Evolutionary conservation across 2,888 invertebrate genomes (phyloP), one percentile per base, ranked within the genome.

Genomic region (Cacoxenus indagator): DNA sequence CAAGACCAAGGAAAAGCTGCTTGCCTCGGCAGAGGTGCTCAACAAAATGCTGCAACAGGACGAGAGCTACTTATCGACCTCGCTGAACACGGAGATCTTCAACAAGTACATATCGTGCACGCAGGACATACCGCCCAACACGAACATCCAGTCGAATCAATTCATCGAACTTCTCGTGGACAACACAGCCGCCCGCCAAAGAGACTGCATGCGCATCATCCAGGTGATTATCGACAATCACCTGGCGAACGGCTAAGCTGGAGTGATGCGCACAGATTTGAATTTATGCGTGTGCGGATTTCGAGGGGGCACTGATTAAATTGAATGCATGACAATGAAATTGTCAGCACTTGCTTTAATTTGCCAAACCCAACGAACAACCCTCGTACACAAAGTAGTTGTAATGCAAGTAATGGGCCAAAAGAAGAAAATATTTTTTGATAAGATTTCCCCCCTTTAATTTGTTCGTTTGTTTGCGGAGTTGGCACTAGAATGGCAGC

Each of bases 51-150:
- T 85, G 73, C 81, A 85, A 67, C 82, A 79, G 46, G 83, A 83
- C 43, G 84, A 84, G 69, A 78, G 74, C 69, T 86, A 82, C 69
- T 75, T 85, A 74, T 82, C 86, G 68, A 86, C 82, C 43, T 87
- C 87, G 1, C 55, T 87, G 37, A 87, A 88, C 69, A 80, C 84
- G 67, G 84, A 86, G 65, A 86, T 87, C 27, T 87, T 84, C 57
- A 85, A 87, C 70, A 85, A 85, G 68, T 87, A 88, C 78, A 85
- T 86, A 74, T 84, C 85, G 59, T 87, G 87, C 73, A 85, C 85
- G 1, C 86, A 87, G 75, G 84, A 87, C 67, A 83, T 86, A 72
- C 85, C 87, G 72, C 86, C 87, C 70, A 86, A 82, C 69, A 85
- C 86, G 59, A 84, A 80, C 69, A 83, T 84, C 59, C 83, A 85